Conservation (phyloP, 2,113 vertebrate species). For the Microcebus tavaratra region DNA sequence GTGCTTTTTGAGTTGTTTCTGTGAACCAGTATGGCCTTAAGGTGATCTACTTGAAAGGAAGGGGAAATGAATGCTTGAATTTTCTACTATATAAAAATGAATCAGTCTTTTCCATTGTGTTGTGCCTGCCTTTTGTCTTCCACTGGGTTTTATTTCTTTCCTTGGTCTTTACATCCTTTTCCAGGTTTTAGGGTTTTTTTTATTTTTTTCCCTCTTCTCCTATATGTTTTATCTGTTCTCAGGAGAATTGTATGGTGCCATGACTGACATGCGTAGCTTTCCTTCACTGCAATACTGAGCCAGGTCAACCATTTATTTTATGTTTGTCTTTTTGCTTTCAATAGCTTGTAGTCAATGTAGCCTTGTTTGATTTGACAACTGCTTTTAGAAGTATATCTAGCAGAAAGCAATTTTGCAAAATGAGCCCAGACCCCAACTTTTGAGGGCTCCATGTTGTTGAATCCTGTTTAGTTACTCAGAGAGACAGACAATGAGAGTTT, state of each 20-base stretch:
- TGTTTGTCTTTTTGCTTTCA: slow-evolving; percentile 59
- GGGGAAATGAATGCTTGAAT: slow-evolving; percentile 39
- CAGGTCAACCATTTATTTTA: slow-evolving; percentile 33
- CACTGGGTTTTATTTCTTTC: slow-evolving; percentile 45
- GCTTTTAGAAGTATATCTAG: slow-evolving; percentile 58
- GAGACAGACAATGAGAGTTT: background rate
- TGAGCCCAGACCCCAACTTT: slow-evolving; percentile 13
- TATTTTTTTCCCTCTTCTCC: background rate
- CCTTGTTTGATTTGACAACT: slow-evolving; percentile 56
- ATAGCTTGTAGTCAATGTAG: slow-evolving; percentile 4
- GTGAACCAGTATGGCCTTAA: slow-evolving; percentile 59
- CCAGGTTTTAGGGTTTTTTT: background rate
- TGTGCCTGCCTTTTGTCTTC: background rate
- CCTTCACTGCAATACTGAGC: slow-evolving; percentile 30
- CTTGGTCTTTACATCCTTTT: slow-evolving; percentile 40
- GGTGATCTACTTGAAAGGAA: slow-evolving; percentile 70
- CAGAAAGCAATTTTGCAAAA: slow-evolving; percentile 59
- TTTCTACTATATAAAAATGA: slow-evolving; percentile 57
- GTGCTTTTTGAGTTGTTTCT: slow-evolving; percentile 40
- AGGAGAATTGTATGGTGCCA: background rate
- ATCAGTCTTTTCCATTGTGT: slow-evolving; percentile 2
- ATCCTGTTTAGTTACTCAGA: background rate
- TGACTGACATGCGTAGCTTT: slow-evolving; percentile 48
- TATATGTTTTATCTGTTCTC: slow-evolving; percentile 41
- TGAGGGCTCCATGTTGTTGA: background rate